Evolutionary conservation across 2,888 invertebrate genomes (phyloP).

Genomic region (Conops quadrifasciatus): DNA sequence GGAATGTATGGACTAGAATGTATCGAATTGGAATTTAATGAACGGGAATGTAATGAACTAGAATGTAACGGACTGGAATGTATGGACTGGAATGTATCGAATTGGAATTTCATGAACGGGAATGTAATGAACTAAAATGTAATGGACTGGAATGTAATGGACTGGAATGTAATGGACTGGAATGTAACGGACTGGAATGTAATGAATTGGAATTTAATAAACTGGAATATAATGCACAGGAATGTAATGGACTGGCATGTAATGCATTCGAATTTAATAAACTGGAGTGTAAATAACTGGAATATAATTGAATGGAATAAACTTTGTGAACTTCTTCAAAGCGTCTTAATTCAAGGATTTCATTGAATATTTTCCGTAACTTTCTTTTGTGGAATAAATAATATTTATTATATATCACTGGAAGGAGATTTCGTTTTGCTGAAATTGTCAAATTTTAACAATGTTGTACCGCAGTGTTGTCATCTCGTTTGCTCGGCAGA

Average conservation of each 20-base stretch:
- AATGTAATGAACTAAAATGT: background rate
- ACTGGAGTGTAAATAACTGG: background rate
- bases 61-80: background rate
- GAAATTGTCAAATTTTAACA: too few relatives aligned
- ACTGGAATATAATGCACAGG: background rate
- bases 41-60: too few relatives aligned
- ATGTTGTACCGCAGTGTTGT: too few relatives aligned
- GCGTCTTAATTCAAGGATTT: too few relatives aligned
- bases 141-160: background rate
- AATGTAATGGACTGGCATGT: background rate
- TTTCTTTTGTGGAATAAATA: too few relatives aligned
- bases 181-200: slow-evolving; percentile 1
- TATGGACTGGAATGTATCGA: background rate
- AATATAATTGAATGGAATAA: background rate
- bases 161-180: background rate
- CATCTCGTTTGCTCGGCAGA: too few relatives aligned
- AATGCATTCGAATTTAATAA: background rate
- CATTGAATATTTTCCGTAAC: too few relatives aligned
- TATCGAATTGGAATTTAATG: too few relatives aligned
- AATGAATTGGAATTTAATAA: background rate
- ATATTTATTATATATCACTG: too few relatives aligned
- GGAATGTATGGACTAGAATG: too few relatives aligned
- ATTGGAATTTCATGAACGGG: background rate
- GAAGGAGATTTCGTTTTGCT: too few relatives aligned
- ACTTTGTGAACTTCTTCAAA: too few relatives aligned